These are phyloP conservation scores for Ameiurus melas DNA, from an alignment of 2,113 vertebrate species.

Conservation along the genomic window DNA sequence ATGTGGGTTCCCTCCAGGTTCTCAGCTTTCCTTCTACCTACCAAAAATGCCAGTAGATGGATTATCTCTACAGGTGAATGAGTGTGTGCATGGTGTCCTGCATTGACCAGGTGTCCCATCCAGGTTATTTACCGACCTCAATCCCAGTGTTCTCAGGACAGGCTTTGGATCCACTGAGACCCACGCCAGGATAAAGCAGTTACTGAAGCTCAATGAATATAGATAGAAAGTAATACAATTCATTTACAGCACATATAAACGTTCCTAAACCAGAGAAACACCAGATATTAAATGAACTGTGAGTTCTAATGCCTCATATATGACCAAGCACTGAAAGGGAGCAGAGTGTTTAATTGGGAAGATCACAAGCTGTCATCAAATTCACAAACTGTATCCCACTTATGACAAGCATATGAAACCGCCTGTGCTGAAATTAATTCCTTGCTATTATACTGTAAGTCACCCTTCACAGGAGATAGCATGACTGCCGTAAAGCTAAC, in stretches of 20 bases:
- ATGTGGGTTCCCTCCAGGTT: background rate
- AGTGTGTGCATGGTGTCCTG: background rate
- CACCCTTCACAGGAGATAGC: slow-evolving; percentile 21
- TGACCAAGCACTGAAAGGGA: slow-evolving; percentile 3
- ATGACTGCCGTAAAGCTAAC: slow-evolving; percentile 29
- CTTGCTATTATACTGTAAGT: background rate
- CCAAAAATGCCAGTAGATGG: background rate
- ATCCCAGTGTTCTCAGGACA: background rate
- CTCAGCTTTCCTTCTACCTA: background rate
- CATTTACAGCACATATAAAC: background rate
- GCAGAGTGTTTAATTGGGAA: slow-evolving; percentile 20
- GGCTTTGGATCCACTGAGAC: background rate
- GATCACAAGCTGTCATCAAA: slow-evolving; percentile 23
- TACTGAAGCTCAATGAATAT: background rate
- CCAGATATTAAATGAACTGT: background rate
- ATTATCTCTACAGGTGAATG: background rate
- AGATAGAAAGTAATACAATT: background rate
- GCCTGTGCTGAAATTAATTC: slow-evolving; percentile 20
- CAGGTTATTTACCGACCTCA: background rate
- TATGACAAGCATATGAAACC: slow-evolving; percentile 30
- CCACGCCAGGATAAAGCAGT: background rate
- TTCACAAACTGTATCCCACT: slow-evolving; percentile 14
- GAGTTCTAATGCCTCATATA: background rate
- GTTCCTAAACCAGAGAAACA: background rate
- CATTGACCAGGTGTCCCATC: background rate